Evolutionary conservation across 2,797 vertebrate species (phyloP), one percentile per base, ranked within the genome.

Genomic region (Alfaro cultratus): DNA sequence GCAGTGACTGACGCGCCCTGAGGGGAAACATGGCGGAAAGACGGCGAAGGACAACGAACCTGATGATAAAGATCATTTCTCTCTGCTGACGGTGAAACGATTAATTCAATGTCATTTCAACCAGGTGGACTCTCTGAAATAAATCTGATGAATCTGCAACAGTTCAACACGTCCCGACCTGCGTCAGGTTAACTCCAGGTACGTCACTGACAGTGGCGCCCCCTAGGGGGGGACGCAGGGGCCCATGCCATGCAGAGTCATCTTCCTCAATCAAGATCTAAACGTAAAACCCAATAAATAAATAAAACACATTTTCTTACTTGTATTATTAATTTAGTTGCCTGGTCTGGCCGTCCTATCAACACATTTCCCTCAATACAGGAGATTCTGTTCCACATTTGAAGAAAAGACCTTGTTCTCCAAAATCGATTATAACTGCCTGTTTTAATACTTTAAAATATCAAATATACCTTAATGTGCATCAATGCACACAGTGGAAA

Each of bases 1-100:
- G 77, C 70, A 80, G 83, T n/a, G 87, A 80, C 79, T 74, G 80
- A 86, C 67, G 79, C 84, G 73, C 67, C 75, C 80, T 71, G 12
- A 26, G 43, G 62, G 64, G 21, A 41, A 68, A 39, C 10, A 45
- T 11, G n/a, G 62, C n/a, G 39, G 60, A 62, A 64, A 8, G 0
- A 55, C 78, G 82, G 83, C 85, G 80, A 87, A 77, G 36, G 23
- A 49, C 10, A 39, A 43, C 23, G n/a, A 71, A 9, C 21, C 74
- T 39, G 49, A 55, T 3, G 23, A 68, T 1, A 2, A 41, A 36
- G 16, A 18, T 67, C 18, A 0, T 21, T 67, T 31, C 36, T 39
- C 16, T 67, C 62, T 39, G 34, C 34, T 26, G 64, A 26, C 34
- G 64, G 39, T 11, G 5, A 36, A 21, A 31, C 31, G 21, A 2